Evolutionary conservation across 1,140 invertebrate species (phyloP).

Genomic region (Atta colombica): DNA sequence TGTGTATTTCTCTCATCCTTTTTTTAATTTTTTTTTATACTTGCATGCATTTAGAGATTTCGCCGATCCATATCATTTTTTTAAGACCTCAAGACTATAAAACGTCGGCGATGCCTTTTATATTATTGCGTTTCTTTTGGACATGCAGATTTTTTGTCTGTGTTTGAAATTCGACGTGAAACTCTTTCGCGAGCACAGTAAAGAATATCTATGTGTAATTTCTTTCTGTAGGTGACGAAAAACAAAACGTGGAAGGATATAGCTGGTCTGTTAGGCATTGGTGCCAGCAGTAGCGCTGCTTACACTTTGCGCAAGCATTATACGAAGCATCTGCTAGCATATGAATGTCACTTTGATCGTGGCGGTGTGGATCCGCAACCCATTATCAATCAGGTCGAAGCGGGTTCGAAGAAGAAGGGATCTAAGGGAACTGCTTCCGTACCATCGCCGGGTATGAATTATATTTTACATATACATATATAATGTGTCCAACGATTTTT

Average conservation of each 20-base stretch:
- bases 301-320: constrained; percentile 99
- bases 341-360: constrained; percentile 98
- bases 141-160: constrained; percentile 70
- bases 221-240: constrained; percentile 94
- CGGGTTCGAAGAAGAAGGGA: constrained; percentile 95
- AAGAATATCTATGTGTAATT: constrained; percentile 62
- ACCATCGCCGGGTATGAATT: constrained; percentile 91
- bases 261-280: constrained; percentile 96
- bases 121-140: constrained; percentile 67
- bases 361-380: constrained; percentile 98
- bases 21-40: constrained; percentile 41
- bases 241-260: constrained; percentile 99
- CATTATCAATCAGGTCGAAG: constrained; percentile 97
- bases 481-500: background rate
- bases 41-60: constrained; percentile 70
- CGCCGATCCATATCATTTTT: constrained; percentile 39
- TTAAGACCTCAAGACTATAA: constrained; percentile 29
- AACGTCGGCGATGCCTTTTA: constrained; percentile 51
- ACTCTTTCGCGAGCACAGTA: background rate
- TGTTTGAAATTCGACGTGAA: constrained; percentile 63
- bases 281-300: constrained; percentile 98
- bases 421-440: constrained; percentile 93
- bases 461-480: constrained; percentile 29
- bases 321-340: constrained; percentile 97
- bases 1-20: constrained; percentile 67